Evolutionary conservation across 1,140 invertebrate species (phyloP), one percentile per base, ranked within the genome.

Genomic region (Nixonia krombeini): DNA sequence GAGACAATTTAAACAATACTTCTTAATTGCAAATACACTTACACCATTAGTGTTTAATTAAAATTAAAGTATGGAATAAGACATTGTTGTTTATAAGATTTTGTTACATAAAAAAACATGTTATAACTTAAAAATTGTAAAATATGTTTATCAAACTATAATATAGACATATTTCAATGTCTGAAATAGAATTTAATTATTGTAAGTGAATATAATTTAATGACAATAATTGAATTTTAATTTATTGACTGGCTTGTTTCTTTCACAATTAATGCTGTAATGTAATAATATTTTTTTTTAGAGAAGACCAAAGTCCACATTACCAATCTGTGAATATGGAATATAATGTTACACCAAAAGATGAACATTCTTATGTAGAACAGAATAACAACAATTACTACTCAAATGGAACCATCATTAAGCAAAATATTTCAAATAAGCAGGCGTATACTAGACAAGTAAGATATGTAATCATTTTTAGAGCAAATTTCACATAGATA

Each of bases 391-490:
- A 64, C 16, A 56, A 57, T 21, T 44, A 52, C 18, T 38, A 55
- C 46, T n/a, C n/a, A n/a, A 18, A 56, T 33, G 17, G 16, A 29
- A 46, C 7, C 10, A 37, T 13, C 4, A 0, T 42, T 1, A 51
- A 18, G 7, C 51, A 52, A 12, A 49, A 73, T 38, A 64, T 52
- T 0, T 70, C 72, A 1, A 79, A 78, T 47, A 50, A 38, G 1
- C 77, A 72, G 35, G 79, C 74, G 4, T 67, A 76, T 16, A 46
- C 79, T 15, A 78, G 78, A 6, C 79, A 81, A 75, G 79, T 81
- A 53, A 12, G 57, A 38, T 42, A 56, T 49, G 25, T 26, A 26
- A 51, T 63, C 31, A 29, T 46, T 53, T 25, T 18, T 25, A 10
- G 18, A 9, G 16, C 15, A 57, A 9, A 12, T 50, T 35, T 12